These are phyloP conservation scores for Sarcophaga carnaria DNA, from an alignment of 2,888 invertebrate genomes.

Conservation along the genomic window DNA sequence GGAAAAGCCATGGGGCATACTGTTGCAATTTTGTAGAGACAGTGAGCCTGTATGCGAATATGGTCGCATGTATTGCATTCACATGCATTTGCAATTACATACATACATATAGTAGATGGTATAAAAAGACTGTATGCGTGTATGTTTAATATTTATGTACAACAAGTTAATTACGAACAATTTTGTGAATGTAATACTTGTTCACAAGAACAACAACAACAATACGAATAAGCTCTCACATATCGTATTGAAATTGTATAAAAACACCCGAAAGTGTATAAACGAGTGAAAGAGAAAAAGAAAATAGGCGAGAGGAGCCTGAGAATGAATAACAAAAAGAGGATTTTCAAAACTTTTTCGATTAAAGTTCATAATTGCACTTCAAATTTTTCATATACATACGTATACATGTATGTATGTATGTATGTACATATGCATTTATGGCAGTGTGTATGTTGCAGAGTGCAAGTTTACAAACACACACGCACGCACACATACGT, in stretches of 20 bases:
- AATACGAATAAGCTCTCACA: background rate
- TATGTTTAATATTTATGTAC: constrained; percentile 23
- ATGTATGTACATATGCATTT: background rate
- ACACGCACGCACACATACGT: background rate
- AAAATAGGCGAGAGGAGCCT: constrained; percentile 8
- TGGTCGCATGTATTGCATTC: background rate
- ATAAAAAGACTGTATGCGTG: background rate
- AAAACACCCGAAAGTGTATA: constrained; percentile 36
- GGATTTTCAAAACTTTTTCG: constrained; percentile 71
- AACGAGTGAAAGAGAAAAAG: background rate
- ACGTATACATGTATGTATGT: background rate
- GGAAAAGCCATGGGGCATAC: constrained; percentile 54
- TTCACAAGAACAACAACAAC: constrained; percentile 32
- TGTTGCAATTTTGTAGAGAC: constrained; percentile 59
- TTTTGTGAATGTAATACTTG: constrained; percentile 51
- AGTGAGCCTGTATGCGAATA: constrained; percentile 10
- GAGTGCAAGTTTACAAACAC: background rate
- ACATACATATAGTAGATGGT: background rate
- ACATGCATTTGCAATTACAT: no score
- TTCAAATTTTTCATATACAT: constrained; percentile 53
- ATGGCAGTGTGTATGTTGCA: no score
- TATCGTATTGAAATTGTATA: constrained; percentile 32
- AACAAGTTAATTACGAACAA: constrained; percentile 65
- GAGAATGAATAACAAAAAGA: constrained; percentile 41
- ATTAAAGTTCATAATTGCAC: constrained; percentile 73